A percentile compares a stretch with the other conserved stretches of the same genome.
Evolutionary conservation across 2,888 invertebrate species (phyloP).

Genomic region (Tiphia femorata): DNA sequence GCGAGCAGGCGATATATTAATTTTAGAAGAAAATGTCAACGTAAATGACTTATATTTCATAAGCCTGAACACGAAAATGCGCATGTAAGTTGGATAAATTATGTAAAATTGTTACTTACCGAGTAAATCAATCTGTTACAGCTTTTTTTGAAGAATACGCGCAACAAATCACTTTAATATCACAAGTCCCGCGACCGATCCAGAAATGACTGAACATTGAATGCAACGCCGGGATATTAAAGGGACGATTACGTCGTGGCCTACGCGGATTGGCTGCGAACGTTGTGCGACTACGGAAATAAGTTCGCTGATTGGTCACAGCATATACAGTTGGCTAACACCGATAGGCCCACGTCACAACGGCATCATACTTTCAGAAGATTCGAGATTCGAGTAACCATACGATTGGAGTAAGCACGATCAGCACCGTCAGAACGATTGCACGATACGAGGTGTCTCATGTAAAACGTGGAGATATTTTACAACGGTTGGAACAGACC

Average conservation of each 20-base stretch:
- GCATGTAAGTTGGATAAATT: neutral
- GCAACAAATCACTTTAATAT: neutral
- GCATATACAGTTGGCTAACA: conserved; percentile 72
- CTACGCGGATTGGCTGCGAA: conserved; percentile 72
- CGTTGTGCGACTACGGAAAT: conserved; percentile 58
- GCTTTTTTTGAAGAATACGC: neutral
- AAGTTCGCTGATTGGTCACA: conserved; percentile 71
- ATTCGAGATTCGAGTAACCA: conserved; percentile 50
- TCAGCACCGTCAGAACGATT: no score
- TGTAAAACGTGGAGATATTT: conserved; percentile 13
- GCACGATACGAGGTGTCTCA: no score
- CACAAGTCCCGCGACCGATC: conserved; percentile 34
- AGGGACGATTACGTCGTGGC: conserved; percentile 73
- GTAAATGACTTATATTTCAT: no score
- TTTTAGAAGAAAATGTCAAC: no score
- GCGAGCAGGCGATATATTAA: no score
- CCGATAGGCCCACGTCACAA: conserved; percentile 79
- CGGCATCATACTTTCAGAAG: conserved; percentile 40
- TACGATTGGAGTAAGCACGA: conserved; percentile 19
- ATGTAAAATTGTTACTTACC: neutral
- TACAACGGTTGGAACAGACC: no score
- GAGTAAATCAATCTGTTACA: conserved; percentile 12
- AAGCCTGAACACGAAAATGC: no score
- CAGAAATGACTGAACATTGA: conserved; percentile 53
- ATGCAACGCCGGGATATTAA: conserved; percentile 61